Evolutionary conservation across 64 coral and sea anemone genomes (phyloP), one percentile per base, ranked within the genome.

Genomic region (Acropora yongei): DNA sequence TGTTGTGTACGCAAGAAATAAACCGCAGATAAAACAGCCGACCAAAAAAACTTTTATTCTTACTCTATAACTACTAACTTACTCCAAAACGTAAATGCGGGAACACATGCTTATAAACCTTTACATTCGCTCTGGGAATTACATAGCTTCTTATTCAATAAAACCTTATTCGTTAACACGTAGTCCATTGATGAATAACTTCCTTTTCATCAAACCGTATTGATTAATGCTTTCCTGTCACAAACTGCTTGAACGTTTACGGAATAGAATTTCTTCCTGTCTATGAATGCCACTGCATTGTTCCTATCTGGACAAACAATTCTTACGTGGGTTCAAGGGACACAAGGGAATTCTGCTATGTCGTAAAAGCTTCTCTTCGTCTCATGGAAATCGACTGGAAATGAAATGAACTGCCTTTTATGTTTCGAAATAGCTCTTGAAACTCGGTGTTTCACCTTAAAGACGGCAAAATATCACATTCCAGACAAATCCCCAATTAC

Each of bases 281-380:
- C 18, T 68, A 30, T 30, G 66, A 68, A 68, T 14, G 65, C 65
- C 65, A 68, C 30, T 30, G 30, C 30, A 30, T 30, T 68, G 12
- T 68, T 13, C 66, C 66, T 68, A 68, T 68, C 66, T 68, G 66
- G 66, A 68, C 66, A 68, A 68, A 68, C 66, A 68, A 68, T 68
- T 68, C 66, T 68, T 17, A 68, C 18, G 66, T 68, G 66, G 66
- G 66, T 68, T 10, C 18, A 11, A 68, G 18, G 12, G 5, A 68
- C 66, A 13, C 66, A 68, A 68, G 66, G 66, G 66, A 68, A 68
- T 68, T 30, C 30, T 30, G 30, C 30, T 30, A 30, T 30, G 30
- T 30, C 30, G 30, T 17, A 68, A 68, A 68, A 68, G 12, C 5
- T 68, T n/a, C 66, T 68, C 66, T 68, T 68, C 66, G 66, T 68